Base-by-base conservation (phyloP, 2,113 vertebrate genomes). In the Myiozetetes cayanensis region DNA sequence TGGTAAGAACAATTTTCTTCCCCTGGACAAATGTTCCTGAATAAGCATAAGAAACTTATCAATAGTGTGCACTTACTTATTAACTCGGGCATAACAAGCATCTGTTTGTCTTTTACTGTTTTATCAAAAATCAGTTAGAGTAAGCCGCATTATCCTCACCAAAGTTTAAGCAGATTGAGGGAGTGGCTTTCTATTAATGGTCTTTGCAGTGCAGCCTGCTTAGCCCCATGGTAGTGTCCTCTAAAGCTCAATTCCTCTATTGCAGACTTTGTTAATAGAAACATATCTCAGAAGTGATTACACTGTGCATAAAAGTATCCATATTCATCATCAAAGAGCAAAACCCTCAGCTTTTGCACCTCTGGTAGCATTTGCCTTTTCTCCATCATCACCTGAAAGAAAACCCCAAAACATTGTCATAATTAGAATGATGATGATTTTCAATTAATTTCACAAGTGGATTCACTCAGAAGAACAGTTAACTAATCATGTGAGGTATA, bases 111-210 rank as follows among this genome's bases (percentile, higher is more conserved):
- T 95, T 90, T 62, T 56, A 71, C 50, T 67, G 75, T 90, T 94
- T 92, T 90, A 93, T 79, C 74, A 96, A 92, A 92, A 94, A 94
- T 89, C 76, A 89, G 65, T 71, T 77, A 80, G n/a, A 87, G n/a
- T 92, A 95, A 92, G 81, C 90, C 2, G 27, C 76, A 90, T 93
- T 93, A 93, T 84, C 90, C 85, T 94, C 94, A 93, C 68, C 75
- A 62, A 93, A 73, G 70, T 92, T 90, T 95, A 94, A 95, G 88
- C 92, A 95, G 94, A 93, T 80, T 90, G 92, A 93, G 85, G 81
- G 74, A 93, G 84, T 91, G 89, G 74, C 49, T 95, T 94, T 95
- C 66, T 87, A 25, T 49, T 93, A 87, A 58, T 94, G 82, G 73
- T 71, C 70, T 90, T 72, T 70, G 58, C 70, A 88, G 63, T 6